A percentile compares a stretch with the other conserved stretches of the same genome.
Conservation (phyloP, 2,113 vertebrate genomes). For the Pagrus major region DNA sequence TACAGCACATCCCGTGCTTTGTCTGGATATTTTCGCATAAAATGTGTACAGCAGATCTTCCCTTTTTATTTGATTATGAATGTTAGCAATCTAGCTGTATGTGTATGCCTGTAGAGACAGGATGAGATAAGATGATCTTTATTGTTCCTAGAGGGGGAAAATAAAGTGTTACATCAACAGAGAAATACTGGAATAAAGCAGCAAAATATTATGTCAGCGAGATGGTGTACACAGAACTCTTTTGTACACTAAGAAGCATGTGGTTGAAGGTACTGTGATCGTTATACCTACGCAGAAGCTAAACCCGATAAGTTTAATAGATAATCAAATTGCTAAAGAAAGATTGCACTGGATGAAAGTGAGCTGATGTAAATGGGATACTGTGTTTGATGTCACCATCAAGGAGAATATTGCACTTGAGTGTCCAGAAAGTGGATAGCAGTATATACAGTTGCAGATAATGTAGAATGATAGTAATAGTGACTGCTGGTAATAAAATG, state of each 20-base stretch:
- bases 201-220: neutral
- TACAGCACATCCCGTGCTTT: slow-evolving; percentile 45
- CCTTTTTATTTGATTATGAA: neutral
- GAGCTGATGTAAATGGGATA: neutral
- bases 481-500: neutral
- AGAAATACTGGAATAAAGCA: neutral
- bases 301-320: neutral
- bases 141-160: neutral
- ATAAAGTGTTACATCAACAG: neutral
- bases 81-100: neutral
- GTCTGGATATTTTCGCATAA: neutral
- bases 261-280: neutral
- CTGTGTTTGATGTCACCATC: neutral
- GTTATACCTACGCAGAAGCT: neutral
- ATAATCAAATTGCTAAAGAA: neutral
- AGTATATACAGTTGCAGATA: neutral
- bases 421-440: neutral
- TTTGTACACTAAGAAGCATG: neutral
- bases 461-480: neutral
- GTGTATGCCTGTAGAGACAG: neutral
- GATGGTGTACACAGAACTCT: neutral
- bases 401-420: neutral
- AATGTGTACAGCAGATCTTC: neutral
- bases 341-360: neutral
- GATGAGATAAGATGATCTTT: neutral